Conservation (phyloP, 2,113 vertebrate genomes). For the rabbit (Oryctolagus cuniculus) region mOryCun1.1 NC_091436.1:111147501-111148000, state of each 20-base stretch:
- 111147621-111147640: too few relatives aligned
- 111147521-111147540: too few relatives aligned
- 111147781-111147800: background rate
- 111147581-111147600: too few relatives aligned
- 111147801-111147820: background rate
- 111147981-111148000: background rate
- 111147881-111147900: background rate
- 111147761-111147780: background rate
- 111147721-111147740: background rate
- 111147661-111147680: too few relatives aligned
- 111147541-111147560: too few relatives aligned
- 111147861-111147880: background rate
- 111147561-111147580: too few relatives aligned
- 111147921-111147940: background rate
- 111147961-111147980: background rate
- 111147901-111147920: background rate
- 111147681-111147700: background rate
- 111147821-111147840: background rate
- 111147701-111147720: background rate
- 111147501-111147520: too few relatives aligned
- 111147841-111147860: background rate
- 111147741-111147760: constrained; percentile 22
- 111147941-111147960: background rate
- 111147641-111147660: too few relatives aligned
- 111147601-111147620: too few relatives aligned